Percentiles rank a stretch among this genome's conserved stretches.
These are phyloP conservation scores for Littorina saxatilis DNA, from an alignment of 1,140 invertebrate genomes.

Conservation along the genomic window DNA sequence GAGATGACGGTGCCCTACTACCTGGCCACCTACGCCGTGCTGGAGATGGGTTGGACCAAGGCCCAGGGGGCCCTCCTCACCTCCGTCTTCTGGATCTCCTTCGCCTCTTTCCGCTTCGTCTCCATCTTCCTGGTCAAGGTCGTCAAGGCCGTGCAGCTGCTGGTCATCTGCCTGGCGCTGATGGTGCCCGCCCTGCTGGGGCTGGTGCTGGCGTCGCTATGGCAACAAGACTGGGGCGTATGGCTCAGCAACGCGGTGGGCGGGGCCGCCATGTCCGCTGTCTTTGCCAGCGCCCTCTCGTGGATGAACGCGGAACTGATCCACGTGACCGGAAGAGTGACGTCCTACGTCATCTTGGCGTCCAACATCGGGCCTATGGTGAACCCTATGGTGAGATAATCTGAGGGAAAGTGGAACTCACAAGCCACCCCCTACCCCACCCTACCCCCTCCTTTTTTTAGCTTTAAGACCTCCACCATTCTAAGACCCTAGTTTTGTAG, in stretches of 20 bases:
- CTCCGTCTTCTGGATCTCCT: conserved; percentile 51
- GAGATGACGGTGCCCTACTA: conserved; percentile 55
- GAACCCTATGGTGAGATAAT: conserved; percentile 24
- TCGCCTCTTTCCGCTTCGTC: conserved; percentile 46
- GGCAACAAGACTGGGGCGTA: background rate
- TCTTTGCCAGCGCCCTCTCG: conserved; percentile 53
- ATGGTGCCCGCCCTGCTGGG: conserved; percentile 34
- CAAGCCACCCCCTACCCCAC: no score
- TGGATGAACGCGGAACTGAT: conserved; percentile 56
- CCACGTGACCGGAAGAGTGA: conserved; percentile 50
- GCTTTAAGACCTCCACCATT: no score
- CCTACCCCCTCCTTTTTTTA: no score
- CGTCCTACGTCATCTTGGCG: conserved; percentile 54
- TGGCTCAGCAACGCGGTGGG: conserved; percentile 30
- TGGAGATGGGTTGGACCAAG: conserved; percentile 48
- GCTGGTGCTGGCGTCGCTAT: conserved; percentile 29
- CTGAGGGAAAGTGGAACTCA: no score
- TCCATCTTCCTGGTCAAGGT: conserved; percentile 49
- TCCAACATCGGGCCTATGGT: conserved; percentile 46
- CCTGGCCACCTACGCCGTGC: conserved; percentile 51
- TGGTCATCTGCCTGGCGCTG: conserved; percentile 33
- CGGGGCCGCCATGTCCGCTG: conserved; percentile 54
- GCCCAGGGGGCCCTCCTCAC: conserved; percentile 47
- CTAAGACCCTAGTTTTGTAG: no score
- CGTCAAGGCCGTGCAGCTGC: conserved; percentile 37